These are phyloP conservation scores for Taenioides sp. DNA, from an alignment of 2,797 vertebrate species.

Conservation along the genomic window DNA sequence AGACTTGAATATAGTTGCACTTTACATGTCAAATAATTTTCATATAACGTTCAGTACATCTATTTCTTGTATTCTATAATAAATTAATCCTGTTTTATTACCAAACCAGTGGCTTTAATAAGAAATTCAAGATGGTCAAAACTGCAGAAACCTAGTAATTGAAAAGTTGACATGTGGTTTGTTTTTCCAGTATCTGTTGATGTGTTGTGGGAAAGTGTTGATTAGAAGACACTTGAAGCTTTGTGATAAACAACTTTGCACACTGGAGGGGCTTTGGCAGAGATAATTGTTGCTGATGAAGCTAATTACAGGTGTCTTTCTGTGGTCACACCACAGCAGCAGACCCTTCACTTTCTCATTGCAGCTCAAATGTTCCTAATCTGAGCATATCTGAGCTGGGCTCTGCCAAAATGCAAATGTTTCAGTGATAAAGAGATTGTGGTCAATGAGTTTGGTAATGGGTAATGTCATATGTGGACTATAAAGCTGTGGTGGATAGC, in stretches of 20 bases:
- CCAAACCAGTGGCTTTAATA: not conserved
- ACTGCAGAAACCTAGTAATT: not conserved
- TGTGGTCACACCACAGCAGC: slow-evolving; percentile 51
- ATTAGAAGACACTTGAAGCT: slow-evolving; percentile 43
- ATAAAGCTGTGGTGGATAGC: not conserved
- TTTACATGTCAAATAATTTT: not conserved
- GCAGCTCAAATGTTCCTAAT: slow-evolving; percentile 36
- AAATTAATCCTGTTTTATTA: not conserved
- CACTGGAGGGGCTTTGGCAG: slow-evolving; percentile 37
- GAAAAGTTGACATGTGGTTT: slow-evolving; percentile 9
- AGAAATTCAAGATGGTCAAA: not conserved
- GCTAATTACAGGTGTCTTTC: slow-evolving; percentile 63
- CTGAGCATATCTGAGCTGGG: slow-evolving; percentile 12
- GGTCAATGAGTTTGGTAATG: slow-evolving; percentile 20
- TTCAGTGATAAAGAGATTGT: slow-evolving; percentile 17
- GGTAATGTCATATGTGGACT: slow-evolving; percentile 4
- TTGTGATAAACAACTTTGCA: slow-evolving; percentile 55
- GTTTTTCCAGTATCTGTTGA: slow-evolving; percentile 11
- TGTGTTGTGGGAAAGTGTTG: slow-evolving; percentile 24
- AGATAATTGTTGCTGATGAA: slow-evolving; percentile 65
- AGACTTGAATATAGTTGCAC: not conserved
- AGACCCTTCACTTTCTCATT: slow-evolving; percentile 48
- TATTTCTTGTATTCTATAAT: not conserved
- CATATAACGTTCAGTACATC: not conserved
- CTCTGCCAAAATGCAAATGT: slow-evolving; percentile 37